phyloP scores from a whole-genome alignment of 2,797 vertebrate species.

The Pyrocephalus nanus region DNA sequence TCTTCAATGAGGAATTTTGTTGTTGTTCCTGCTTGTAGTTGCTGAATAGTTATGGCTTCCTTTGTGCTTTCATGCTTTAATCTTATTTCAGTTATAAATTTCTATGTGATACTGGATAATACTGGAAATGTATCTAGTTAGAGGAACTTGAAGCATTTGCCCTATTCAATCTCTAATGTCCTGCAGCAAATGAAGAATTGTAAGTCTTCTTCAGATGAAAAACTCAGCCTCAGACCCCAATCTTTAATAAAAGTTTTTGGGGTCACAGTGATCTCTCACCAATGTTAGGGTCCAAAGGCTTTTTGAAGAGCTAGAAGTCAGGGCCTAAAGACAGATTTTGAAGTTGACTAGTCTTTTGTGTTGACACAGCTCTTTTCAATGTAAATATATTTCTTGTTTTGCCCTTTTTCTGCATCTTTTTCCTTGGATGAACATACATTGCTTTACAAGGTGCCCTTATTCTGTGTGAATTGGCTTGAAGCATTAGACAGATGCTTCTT shows the following conservation, averaged over 20 bases:
- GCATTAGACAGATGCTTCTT: background rate
- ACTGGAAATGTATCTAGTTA: background rate
- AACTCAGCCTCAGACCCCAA: background rate
- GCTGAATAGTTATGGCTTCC: background rate
- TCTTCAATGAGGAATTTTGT: background rate
- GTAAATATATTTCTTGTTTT: background rate
- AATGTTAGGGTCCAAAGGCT: rapidly evolving
- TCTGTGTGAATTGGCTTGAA: background rate
- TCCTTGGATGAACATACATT: background rate
- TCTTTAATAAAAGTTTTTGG: background rate
- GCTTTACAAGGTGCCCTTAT: background rate
- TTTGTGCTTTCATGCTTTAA: background rate
- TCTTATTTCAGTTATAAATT: background rate
- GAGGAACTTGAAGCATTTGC: background rate
- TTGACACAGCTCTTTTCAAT: background rate
- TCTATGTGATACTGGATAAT: background rate
- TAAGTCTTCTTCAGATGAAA: background rate
- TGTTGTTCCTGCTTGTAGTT: background rate
- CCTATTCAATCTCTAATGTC: background rate
- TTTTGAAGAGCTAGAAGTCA: background rate
- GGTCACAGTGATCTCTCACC: background rate
- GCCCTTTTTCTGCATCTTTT: background rate
- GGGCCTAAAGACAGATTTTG: background rate
- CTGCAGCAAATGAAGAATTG: background rate
- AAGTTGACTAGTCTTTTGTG: background rate